phyloP scores from a whole-genome alignment of 2,888 invertebrate species.

The Caenorhabditis afra region DNA sequence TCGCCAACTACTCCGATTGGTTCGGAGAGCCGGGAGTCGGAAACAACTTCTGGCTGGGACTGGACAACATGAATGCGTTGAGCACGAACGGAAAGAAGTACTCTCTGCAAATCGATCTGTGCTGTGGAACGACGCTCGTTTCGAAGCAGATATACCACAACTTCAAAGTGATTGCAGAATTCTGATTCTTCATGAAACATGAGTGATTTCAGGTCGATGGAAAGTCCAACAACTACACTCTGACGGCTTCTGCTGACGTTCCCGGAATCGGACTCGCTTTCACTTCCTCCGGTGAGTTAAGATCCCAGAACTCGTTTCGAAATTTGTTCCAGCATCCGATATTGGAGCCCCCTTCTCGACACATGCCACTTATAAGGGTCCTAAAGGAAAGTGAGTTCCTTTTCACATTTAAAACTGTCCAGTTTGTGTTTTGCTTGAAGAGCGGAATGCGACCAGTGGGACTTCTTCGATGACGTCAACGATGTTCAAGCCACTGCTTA shows the following conservation, averaged over 20 bases:
- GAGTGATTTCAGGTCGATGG: conserved; percentile 36
- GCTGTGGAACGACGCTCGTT: conserved; percentile 41
- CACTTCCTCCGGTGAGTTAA: not conserved
- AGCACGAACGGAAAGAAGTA: conserved; percentile 36
- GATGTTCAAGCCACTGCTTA: not conserved
- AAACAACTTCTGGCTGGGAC: conserved; percentile 66
- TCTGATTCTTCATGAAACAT: not conserved
- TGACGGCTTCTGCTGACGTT: conserved; percentile 48
- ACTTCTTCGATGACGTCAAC: conserved; percentile 16
- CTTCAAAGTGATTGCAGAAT: conserved; percentile 39
- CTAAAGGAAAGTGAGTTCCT: conserved; percentile 21
- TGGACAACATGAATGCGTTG: conserved; percentile 64
- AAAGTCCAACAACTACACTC: conserved; percentile 28
- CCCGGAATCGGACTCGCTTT: conserved; percentile 56
- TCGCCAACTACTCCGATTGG: conserved; percentile 39
- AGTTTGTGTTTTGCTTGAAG: not conserved
- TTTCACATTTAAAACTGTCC: not conserved
- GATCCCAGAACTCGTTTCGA: not conserved
- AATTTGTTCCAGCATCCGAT: conserved; percentile 26
- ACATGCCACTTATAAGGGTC: not conserved
- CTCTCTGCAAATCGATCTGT: conserved; percentile 58
- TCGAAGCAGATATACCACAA: conserved; percentile 53
- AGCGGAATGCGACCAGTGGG: conserved; percentile 41
- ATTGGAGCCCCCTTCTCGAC: conserved; percentile 29
- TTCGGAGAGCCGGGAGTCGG: conserved; percentile 54